Evolutionary conservation across 1,140 invertebrate species (phyloP), one percentile per base, ranked within the genome.

Genomic region (Orchesella cincta): DNA sequence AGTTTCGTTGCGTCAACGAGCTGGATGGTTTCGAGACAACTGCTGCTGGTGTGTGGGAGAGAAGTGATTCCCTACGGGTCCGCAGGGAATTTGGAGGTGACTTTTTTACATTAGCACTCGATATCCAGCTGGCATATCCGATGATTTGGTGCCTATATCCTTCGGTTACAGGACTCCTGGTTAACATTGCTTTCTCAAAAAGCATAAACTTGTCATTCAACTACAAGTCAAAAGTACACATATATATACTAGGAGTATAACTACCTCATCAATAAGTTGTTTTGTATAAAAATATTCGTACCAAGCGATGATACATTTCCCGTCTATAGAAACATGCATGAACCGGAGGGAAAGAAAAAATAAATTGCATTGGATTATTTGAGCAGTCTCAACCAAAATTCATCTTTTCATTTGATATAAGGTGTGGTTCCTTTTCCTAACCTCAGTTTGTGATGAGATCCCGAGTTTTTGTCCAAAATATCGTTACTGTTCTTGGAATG

Each of bases 191-290:
- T 31, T 78, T 35, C 39, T 81, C 81, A 23, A 81, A 67, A 26
- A 74, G 64, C 77, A 81, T 80, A 29, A 81, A 51, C 71, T 81
- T 81, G 70, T 81, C 81, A 64, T 81, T 81, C 28, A 81, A 14
- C n/a, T n/a, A n/a, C n/a, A n/a, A n/a, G n/a, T n/a, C n/a, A n/a
- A n/a, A n/a, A n/a, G n/a, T n/a, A n/a, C n/a, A n/a, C n/a, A n/a
- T n/a, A n/a, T n/a, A n/a, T n/a, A n/a, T n/a, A n/a, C n/a, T n/a
- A n/a, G n/a, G n/a, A n/a, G n/a, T n/a, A n/a, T n/a, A n/a, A n/a
- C n/a, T n/a, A n/a, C n/a, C n/a, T n/a, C n/a, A n/a, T n/a, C n/a
- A n/a, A n/a, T n/a, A n/a, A n/a, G n/a, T n/a, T n/a, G n/a, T n/a
- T n/a, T n/a, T n/a, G n/a, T n/a, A n/a, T n/a, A n/a, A n/a, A n/a